These are phyloP conservation scores for Hypomecis atomaria DNA, from an alignment of 2,888 invertebrate genomes.

Conservation along the genomic window DNA sequence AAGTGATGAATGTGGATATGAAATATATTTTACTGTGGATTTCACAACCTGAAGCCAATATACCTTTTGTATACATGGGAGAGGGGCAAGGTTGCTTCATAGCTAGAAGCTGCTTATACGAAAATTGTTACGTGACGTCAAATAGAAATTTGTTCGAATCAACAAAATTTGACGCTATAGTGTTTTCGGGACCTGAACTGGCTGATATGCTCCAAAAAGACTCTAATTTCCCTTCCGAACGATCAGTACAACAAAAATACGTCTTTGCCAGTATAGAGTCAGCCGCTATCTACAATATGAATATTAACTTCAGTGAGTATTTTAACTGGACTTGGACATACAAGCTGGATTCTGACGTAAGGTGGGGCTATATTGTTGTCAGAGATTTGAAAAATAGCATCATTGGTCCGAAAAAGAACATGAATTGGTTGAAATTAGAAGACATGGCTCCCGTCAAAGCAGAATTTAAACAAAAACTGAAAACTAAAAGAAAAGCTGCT, in stretches of 20 bases:
- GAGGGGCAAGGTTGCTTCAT: conserved; percentile 58
- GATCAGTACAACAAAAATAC: conserved; percentile 61
- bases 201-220: background rate
- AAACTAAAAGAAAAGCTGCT: conserved; percentile 50
- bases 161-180: conserved; percentile 48
- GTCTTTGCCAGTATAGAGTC: conserved; percentile 66
- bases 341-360: conserved; percentile 61
- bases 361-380: conserved; percentile 62
- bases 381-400: conserved; percentile 54
- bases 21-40: conserved; percentile 70
- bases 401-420: conserved; percentile 62
- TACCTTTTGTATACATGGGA: conserved; percentile 63
- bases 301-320: conserved; percentile 49
- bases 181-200: conserved; percentile 43
- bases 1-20: background rate
- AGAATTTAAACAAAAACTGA: conserved; percentile 50
- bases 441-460: conserved; percentile 56
- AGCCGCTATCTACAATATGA: conserved; percentile 57
- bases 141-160: conserved; percentile 40
- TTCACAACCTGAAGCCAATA: conserved; percentile 40
- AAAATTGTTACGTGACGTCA: conserved; percentile 61
- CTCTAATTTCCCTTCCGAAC: conserved; percentile 44
- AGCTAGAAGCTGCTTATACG: conserved; percentile 55
- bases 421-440: conserved; percentile 61
- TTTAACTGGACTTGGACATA: conserved; percentile 74